These are phyloP conservation scores for Nibea coibor DNA, from an alignment of 2,113 vertebrate species.

Conservation along the genomic window DNA sequence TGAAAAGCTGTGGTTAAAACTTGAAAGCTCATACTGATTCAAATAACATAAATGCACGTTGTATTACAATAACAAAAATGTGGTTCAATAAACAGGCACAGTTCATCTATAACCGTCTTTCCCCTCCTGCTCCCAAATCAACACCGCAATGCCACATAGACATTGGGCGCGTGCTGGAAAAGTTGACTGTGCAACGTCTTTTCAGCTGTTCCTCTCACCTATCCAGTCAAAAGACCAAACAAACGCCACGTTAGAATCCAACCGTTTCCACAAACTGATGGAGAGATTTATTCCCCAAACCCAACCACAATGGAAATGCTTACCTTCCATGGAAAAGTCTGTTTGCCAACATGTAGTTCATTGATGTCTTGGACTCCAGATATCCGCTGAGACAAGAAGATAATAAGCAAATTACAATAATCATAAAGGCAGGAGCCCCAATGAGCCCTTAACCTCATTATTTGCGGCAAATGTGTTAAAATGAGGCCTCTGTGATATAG, in stretches of 20 bases:
- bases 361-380: conserved; percentile 94
- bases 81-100: conserved; percentile 33
- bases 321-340: conserved; percentile 95
- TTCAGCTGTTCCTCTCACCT: conserved; percentile 74
- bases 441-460: conserved; percentile 36
- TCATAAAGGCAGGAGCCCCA: conserved; percentile 51
- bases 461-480: conserved; percentile 64
- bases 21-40: conserved; percentile 43
- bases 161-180: conserved; percentile 62
- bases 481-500: conserved; percentile 40
- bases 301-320: conserved; percentile 80
- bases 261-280: conserved; percentile 69
- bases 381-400: conserved; percentile 84
- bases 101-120: conserved; percentile 43
- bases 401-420: conserved; percentile 68
- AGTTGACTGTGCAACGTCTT: conserved; percentile 61
- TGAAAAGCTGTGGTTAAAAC: conserved; percentile 56
- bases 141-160: conserved; percentile 60
- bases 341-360: conserved; percentile 96
- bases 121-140: conserved; percentile 32
- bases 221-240: conserved; percentile 73
- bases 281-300: conserved; percentile 67
- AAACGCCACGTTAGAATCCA: conserved; percentile 69
- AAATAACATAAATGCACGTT: conserved; percentile 47
- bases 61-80: conserved; percentile 54